Evolutionary conservation across 2,888 invertebrate genomes (phyloP).

Genomic region (Proisotoma minuta): DNA sequence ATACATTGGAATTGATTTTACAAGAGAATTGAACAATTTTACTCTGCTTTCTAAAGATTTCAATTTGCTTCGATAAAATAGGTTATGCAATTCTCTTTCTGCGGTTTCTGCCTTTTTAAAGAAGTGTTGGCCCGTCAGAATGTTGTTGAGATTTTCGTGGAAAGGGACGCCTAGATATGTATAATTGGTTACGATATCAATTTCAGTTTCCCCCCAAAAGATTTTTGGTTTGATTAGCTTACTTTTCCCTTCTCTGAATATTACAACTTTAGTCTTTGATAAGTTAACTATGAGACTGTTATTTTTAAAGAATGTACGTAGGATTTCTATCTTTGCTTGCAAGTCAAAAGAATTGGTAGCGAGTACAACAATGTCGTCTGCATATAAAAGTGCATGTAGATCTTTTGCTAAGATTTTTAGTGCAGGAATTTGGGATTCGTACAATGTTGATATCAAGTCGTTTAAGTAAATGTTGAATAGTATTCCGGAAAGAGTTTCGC

Average conservation of each 20-base stretch:
- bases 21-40: not conserved
- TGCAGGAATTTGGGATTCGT: not conserved
- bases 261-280: slow-evolving; percentile 1
- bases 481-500: slow-evolving; percentile 24
- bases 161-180: slow-evolving; percentile 11
- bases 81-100: not conserved
- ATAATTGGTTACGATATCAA: slow-evolving; percentile 1
- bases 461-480: slow-evolving; percentile 25
- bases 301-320: not conserved
- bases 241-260: not conserved
- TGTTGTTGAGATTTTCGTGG: not conserved
- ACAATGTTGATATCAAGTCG: slow-evolving; percentile 12
- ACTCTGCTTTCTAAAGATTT: not conserved
- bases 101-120: not conserved
- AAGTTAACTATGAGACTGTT: slow-evolving; percentile 1
- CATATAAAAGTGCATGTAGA: not conserved
- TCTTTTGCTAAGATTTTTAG: not conserved
- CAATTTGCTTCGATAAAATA: not conserved
- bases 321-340: not conserved
- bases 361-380: slow-evolving; percentile 6
- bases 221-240: not conserved
- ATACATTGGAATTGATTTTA: slow-evolving; percentile 4
- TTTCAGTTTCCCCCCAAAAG: not conserved
- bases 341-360: slow-evolving; percentile 3
- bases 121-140: not conserved